Conservation (phyloP, 2,797 vertebrate genomes). For the Molossus molossus region DNA sequence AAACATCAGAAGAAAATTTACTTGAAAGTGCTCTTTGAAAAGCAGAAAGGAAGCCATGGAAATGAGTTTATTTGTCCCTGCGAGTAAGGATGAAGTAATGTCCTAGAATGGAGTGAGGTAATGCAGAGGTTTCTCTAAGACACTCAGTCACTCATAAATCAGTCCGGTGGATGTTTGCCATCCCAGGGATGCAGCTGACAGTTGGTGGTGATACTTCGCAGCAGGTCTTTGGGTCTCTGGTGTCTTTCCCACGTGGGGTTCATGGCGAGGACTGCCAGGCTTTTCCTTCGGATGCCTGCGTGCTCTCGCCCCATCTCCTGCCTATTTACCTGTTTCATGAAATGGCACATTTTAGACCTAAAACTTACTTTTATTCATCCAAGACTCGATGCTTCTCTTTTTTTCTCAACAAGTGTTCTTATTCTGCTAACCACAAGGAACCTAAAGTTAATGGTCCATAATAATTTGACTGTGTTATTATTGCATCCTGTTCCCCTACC, state of each 20-base stretch:
- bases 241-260: not conserved
- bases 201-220: not conserved
- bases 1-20: conserved; percentile 25
- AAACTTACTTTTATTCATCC: not conserved
- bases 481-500: not conserved
- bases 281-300: not conserved
- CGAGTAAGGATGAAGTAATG: not conserved
- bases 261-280: fast-evolving
- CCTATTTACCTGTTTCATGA: not conserved
- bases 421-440: not conserved
- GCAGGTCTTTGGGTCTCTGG: not conserved
- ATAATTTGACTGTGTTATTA: not conserved
- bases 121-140: not conserved
- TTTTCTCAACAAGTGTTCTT: not conserved
- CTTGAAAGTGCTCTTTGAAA: not conserved
- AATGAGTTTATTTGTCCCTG: not conserved
- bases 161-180: not conserved
- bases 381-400: not conserved
- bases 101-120: not conserved
- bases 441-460: not conserved
- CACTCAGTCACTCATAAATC: too few species aligned
- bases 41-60: not conserved
- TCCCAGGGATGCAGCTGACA: not conserved
- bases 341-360: not conserved
- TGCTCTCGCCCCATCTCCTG: not conserved